Base-by-base conservation (phyloP, 2,888 invertebrate species). In the Apantesis nais region DNA sequence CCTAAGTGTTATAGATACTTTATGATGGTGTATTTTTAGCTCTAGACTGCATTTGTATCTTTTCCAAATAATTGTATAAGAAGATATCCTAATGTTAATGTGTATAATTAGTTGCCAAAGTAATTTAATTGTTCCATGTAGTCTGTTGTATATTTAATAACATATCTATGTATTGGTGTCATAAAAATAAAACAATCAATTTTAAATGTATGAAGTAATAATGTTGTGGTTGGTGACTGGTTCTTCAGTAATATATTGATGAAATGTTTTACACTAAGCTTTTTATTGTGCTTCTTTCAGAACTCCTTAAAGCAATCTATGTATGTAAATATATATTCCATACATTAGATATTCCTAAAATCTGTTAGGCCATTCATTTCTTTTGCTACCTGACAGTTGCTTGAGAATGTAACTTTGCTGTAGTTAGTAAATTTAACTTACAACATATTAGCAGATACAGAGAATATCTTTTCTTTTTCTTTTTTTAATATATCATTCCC, bases 161-260 rank as follows among this genome's bases (percentile, higher is more conserved):
- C 52, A 55, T 66, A 77, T 70, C 60, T 74, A 61, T 74, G 66
- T 65, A 60, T 65, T 64, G 58, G 34, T 66, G 67, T 52, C 66
- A 71, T 37, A 58, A 48, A 69, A 44, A 68, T 55, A 37, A 70
- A 70, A 69, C 58, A 75, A 71, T 79, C 73, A 75, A 67, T 60
- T 67, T 69, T 62, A 61, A 61, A 48, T 34, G 29, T 61, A 63
- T 62, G 58, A 68, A 58, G 58, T 72, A 55, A 55, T 19, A 58
- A 71, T 75, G 64, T 69, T 68, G 69, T 71, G 48, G 75, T 63
- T 71, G 55, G 70, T 74, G 70, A 72, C 78, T 77, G 76, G 72
- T 72, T 62, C 70, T 65, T 67, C 52, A 68, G 63, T 74, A 74
- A 77, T 79, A 79, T 75, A 79, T 71, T 74, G 58, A 61, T 74